phyloP scores from a whole-genome alignment of 64 coral and sea anemone species.

The Cladopsammia gracilis region DNA sequence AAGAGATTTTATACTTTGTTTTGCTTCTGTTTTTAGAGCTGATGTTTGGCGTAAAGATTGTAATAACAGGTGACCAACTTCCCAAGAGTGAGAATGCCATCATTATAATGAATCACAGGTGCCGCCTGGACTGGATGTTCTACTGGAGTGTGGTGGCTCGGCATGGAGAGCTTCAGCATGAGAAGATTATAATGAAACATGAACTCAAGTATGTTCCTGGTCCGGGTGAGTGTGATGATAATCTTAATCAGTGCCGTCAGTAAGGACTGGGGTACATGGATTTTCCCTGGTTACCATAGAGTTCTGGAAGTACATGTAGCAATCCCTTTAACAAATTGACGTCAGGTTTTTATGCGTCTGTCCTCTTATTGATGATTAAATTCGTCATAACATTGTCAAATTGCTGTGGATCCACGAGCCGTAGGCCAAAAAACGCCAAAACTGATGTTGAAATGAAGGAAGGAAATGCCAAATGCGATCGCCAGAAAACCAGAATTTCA shows the following conservation, averaged over 20 bases:
- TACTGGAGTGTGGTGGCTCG: conserved; percentile 87
- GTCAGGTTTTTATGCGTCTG: too few species aligned
- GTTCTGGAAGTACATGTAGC: too few species aligned
- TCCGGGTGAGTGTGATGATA: conserved; percentile 42
- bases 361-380: too few species aligned
- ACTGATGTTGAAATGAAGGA: too few species aligned
- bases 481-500: too few species aligned
- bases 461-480: too few species aligned
- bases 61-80: conserved; percentile 78
- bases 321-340: too few species aligned
- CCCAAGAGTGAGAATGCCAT: conserved; percentile 81
- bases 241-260: neutral
- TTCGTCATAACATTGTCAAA: too few species aligned
- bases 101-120: conserved; percentile 97
- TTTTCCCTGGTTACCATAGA: too few species aligned
- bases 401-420: too few species aligned
- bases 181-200: conserved; percentile 98
- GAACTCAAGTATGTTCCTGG: conserved; percentile 94
- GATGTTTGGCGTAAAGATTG: conserved; percentile 81
- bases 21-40: conserved; percentile 56
- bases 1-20: neutral
- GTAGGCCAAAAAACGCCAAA: too few species aligned
- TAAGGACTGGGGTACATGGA: neutral
- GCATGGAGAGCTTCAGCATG: conserved; percentile 78
- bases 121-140: conserved; percentile 96